Conservation (phyloP, 2,797 vertebrate species). For the Brachymystax lenok region DNA sequence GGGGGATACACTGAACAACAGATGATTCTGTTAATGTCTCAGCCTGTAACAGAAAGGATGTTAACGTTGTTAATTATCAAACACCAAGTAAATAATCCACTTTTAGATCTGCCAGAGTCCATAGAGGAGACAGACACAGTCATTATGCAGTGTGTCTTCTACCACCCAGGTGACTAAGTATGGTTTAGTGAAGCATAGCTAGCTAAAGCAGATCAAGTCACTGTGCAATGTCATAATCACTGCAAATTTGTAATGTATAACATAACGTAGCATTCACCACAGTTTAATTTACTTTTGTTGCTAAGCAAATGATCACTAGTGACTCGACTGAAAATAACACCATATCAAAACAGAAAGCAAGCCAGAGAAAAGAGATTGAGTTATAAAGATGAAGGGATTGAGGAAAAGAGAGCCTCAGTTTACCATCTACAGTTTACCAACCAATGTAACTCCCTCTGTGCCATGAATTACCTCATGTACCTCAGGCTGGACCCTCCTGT, state of each 20-base stretch:
- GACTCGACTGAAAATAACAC: background rate
- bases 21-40: background rate
- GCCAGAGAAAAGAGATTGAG: background rate
- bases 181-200: background rate
- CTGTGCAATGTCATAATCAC: background rate
- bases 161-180: constrained; percentile 5
- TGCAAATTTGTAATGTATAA: background rate
- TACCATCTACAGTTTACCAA: background rate
- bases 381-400: background rate
- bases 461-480: constrained; percentile 50
- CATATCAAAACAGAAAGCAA: background rate
- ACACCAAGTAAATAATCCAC: background rate
- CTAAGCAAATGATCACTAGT: background rate
- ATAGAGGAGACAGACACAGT: background rate
- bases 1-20: background rate
- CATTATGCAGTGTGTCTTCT: background rate
- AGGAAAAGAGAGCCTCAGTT: background rate
- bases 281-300: background rate
- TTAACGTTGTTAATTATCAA: constrained; percentile 17
- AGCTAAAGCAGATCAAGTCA: constrained; percentile 5
- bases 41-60: background rate
- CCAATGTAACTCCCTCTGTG: background rate
- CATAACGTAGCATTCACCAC: background rate
- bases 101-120: background rate
- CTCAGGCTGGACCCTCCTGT: constrained; percentile 75